A percentile compares a stretch with the other conserved stretches of the same genome.
Evolutionary conservation across 2,888 invertebrate genomes (phyloP).

Genomic region (Callyntrura sp.): DNA sequence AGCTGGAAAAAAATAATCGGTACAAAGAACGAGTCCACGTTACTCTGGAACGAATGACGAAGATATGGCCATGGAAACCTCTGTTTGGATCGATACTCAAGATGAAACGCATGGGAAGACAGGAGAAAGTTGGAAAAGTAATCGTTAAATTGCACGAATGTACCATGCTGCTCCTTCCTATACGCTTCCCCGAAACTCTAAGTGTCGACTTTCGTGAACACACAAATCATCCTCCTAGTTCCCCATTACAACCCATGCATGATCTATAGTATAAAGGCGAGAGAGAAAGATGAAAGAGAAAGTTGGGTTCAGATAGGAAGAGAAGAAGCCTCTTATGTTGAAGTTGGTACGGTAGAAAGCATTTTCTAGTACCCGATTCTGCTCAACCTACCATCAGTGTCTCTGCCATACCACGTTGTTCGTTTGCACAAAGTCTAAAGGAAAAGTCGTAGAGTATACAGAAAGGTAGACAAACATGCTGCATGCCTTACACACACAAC

Average conservation of each 20-base stretch:
- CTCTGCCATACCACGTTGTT: no score
- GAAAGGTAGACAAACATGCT: constrained; percentile 23
- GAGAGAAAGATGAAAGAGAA: constrained; percentile 50
- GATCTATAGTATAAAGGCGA: constrained; percentile 12
- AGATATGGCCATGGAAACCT: constrained; percentile 56
- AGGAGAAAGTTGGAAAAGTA: constrained; percentile 48
- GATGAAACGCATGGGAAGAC: constrained; percentile 73
- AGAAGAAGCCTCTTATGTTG: not conserved
- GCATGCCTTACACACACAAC: constrained; percentile 11
- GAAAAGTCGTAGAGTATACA: constrained; percentile 31
- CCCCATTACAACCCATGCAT: not conserved
- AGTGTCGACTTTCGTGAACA: constrained; percentile 9
- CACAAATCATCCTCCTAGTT: not conserved
- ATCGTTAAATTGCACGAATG: not conserved
- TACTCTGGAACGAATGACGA: not conserved
- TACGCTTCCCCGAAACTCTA: not conserved
- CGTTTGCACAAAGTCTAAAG: not conserved
- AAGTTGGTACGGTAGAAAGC: constrained; percentile 8
- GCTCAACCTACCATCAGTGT: not conserved
- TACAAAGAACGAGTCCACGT: not conserved
- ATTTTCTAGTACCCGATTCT: constrained; percentile 12
- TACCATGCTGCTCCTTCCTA: not conserved
- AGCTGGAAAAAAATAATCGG: constrained; percentile 45
- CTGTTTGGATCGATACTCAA: constrained; percentile 63
- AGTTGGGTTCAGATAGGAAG: not conserved